Conservation (phyloP, 2,113 vertebrate species). For the Carassius carassius region DNA sequence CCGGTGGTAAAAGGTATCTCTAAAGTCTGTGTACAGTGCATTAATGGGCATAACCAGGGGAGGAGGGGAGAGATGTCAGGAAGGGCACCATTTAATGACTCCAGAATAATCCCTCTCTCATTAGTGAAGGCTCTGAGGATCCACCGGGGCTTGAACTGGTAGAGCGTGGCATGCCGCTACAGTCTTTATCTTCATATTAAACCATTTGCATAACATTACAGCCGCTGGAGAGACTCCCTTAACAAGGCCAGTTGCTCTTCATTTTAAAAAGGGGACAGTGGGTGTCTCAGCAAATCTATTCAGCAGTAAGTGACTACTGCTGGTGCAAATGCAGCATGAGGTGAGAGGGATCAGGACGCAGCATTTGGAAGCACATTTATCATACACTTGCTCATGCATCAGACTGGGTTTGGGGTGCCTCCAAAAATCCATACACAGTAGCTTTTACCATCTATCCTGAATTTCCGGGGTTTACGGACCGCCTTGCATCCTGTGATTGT, state of each 20-base stretch:
- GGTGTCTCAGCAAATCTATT: slow-evolving; percentile 80
- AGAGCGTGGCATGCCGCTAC: slow-evolving; percentile 71
- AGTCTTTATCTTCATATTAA: slow-evolving; percentile 82
- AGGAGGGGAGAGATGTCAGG: slow-evolving; percentile 70
- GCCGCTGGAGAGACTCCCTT: slow-evolving; percentile 71
- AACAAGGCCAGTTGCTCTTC: slow-evolving; percentile 56
- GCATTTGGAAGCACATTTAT: slow-evolving; percentile 29
- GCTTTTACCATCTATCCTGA: slow-evolving; percentile 2
- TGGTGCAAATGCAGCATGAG: slow-evolving; percentile 56
- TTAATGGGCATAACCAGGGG: slow-evolving; percentile 75
- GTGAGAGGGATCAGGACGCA: slow-evolving; percentile 49
- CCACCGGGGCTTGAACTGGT: slow-evolving; percentile 75
- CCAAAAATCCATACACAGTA: slow-evolving; percentile 3
- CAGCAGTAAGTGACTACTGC: slow-evolving; percentile 77
- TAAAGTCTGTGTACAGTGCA: slow-evolving; percentile 70
- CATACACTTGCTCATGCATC: slow-evolving; percentile 18
- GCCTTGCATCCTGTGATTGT: slow-evolving; percentile 26
- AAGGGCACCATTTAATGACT: slow-evolving; percentile 81
- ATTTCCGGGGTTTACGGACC: not conserved
- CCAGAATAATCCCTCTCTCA: slow-evolving; percentile 79
- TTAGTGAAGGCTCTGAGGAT: slow-evolving; percentile 77
- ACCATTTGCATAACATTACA: slow-evolving; percentile 81
- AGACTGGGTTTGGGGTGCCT: not conserved
- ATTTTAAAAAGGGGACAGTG: slow-evolving; percentile 69
- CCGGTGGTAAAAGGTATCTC: slow-evolving; percentile 75